Evolutionary conservation across 23 tunicate genomes (phyloP).

Genomic region (Pegea sp.): DNA sequence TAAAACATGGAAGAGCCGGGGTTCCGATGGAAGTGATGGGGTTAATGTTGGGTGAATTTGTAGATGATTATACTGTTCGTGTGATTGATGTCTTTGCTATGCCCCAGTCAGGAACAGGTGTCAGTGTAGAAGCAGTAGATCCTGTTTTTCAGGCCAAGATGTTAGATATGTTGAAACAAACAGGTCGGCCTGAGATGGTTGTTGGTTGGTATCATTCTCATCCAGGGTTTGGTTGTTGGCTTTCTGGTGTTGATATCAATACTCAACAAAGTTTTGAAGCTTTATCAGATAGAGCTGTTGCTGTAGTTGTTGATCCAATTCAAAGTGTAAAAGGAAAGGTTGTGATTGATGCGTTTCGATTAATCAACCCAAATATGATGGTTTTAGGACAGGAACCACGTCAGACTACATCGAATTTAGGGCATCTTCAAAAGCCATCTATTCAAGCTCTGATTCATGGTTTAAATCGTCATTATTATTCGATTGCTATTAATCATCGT

Average conservation of each 20-base stretch:
- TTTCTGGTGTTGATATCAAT: slow-evolving; percentile 97
- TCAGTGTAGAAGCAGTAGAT: slow-evolving; percentile 97
- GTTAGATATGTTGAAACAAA: slow-evolving; percentile 98
- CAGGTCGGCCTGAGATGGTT: slow-evolving; percentile 99
- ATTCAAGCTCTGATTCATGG: slow-evolving; percentile 98
- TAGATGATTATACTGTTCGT: slow-evolving; percentile 92
- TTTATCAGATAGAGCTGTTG: slow-evolving; percentile 90
- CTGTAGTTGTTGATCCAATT: slow-evolving; percentile 95
- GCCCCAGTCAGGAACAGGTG: slow-evolving; percentile 99
- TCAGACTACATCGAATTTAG: slow-evolving; percentile 89
- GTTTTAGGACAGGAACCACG: slow-evolving; percentile 92
- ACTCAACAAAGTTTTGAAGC: slow-evolving; percentile 99
- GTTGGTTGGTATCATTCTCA: slow-evolving; percentile 99
- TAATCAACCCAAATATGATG: slow-evolving; percentile 89
- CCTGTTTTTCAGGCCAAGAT: slow-evolving; percentile 99
- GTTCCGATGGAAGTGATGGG: slow-evolving; percentile 99
- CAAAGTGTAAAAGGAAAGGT: slow-evolving; percentile 98
- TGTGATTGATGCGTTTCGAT: slow-evolving; percentile 92
- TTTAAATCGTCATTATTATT: slow-evolving; percentile 84
- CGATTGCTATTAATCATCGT: slow-evolving; percentile 86
- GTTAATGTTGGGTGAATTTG: slow-evolving; percentile 94
- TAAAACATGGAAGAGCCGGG: slow-evolving; percentile 98
- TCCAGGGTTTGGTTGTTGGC: slow-evolving; percentile 99
- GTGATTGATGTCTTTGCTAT: slow-evolving; percentile 97
- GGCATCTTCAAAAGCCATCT: slow-evolving; percentile 93